These are phyloP conservation scores for Albula goreensis DNA, from an alignment of 2,113 vertebrate species.

Conservation along the genomic window DNA sequence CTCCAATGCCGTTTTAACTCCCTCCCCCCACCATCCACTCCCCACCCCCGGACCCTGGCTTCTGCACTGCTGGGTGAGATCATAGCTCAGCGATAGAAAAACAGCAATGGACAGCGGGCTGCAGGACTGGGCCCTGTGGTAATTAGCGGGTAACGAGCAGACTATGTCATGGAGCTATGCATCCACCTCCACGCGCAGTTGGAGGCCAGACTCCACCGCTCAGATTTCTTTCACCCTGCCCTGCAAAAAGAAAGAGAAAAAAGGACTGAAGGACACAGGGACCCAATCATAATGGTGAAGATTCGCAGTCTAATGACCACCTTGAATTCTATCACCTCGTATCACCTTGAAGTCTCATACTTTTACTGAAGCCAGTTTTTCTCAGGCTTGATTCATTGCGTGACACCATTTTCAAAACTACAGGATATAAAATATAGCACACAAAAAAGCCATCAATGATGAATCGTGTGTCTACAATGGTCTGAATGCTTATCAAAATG, in stretches of 20 bases:
- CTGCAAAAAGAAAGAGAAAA: neutral
- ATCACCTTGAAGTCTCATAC: too few relatives aligned
- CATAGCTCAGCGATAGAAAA: constrained; percentile 2
- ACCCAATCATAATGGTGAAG: too few relatives aligned
- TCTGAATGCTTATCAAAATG: too few relatives aligned
- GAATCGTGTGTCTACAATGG: too few relatives aligned
- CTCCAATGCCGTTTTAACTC: neutral
- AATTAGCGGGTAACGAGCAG: neutral
- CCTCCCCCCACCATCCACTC: neutral
- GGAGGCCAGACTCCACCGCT: neutral
- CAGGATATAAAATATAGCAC: too few relatives aligned
- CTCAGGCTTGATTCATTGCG: too few relatives aligned
- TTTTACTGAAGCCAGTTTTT: too few relatives aligned
- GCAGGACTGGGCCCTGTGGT: neutral
- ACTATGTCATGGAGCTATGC: neutral
- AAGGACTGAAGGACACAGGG: neutral
- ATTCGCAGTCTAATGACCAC: too few relatives aligned
- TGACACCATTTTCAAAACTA: too few relatives aligned
- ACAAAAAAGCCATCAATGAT: too few relatives aligned
- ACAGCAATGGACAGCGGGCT: constrained; percentile 11
- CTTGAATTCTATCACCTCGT: too few relatives aligned
- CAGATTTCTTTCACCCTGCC: neutral
- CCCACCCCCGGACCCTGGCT: neutral
- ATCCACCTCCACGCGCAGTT: neutral
- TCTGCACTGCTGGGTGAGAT: constrained; percentile 6